Percentiles rank a stretch among this genome's conserved stretches.
Conservation (phyloP, 1,140 invertebrate species). For the Aphis craccivora region DNA sequence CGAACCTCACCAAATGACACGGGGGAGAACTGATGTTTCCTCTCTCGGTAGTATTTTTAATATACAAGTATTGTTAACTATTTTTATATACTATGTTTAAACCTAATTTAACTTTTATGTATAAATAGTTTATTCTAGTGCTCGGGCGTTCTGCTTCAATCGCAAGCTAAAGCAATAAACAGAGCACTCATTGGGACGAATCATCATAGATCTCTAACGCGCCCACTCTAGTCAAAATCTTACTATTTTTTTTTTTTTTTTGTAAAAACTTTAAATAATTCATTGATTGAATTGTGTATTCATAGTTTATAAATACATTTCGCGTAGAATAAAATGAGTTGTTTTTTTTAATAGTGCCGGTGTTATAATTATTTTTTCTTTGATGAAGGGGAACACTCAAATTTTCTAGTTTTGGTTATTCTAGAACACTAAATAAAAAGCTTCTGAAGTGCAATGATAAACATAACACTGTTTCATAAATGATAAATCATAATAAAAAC, state of each 20-base stretch:
- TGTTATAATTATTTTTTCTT: background rate
- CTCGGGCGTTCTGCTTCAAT: background rate
- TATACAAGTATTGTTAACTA: conserved; percentile 10
- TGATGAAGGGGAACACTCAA: too few relatives aligned
- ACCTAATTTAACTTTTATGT: background rate
- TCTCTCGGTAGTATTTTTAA: conserved; percentile 5
- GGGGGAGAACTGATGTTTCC: background rate
- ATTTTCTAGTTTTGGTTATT: background rate
- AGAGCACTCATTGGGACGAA: background rate
- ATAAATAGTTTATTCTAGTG: conserved; percentile 19
- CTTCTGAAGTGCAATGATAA: too few relatives aligned
- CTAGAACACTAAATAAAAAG: too few relatives aligned
- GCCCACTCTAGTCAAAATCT: too few relatives aligned
- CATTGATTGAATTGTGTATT: too few relatives aligned
- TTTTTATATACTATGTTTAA: conserved; percentile 21
- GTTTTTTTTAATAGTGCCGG: background rate
- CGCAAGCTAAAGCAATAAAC: background rate
- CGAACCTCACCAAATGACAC: background rate
- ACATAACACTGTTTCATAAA: too few relatives aligned
- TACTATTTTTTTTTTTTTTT: too few relatives aligned
- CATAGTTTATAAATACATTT: background rate
- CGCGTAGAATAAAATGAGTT: background rate
- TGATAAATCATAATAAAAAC: too few relatives aligned
- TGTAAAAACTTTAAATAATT: too few relatives aligned
- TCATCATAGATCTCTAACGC: background rate